phyloP scores from a whole-genome alignment of 2,113 vertebrate genomes.

The Datnioides undecimradiatus region DNA sequence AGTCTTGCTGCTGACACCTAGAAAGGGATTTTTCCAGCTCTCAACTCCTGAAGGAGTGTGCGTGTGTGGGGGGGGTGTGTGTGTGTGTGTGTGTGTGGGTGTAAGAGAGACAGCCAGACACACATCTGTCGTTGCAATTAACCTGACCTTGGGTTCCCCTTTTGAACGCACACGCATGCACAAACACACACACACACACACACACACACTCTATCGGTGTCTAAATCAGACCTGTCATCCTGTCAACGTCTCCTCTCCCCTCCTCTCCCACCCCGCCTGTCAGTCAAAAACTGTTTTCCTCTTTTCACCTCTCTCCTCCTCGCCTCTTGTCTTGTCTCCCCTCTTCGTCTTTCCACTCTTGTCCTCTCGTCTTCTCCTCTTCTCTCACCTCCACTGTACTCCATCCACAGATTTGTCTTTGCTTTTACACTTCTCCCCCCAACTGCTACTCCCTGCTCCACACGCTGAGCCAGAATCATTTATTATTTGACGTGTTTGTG shows the following conservation, averaged over 20 bases:
- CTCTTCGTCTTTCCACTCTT: constrained; percentile 37
- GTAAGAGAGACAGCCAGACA: constrained; percentile 51
- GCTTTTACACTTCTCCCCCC: neutral
- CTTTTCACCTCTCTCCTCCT: constrained; percentile 60
- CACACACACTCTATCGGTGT: constrained; percentile 67
- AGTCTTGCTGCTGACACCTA: constrained; percentile 37
- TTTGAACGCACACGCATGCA: constrained; percentile 54
- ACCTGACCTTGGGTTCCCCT: constrained; percentile 81
- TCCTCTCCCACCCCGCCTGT: constrained; percentile 68
- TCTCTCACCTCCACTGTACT: constrained; percentile 1
- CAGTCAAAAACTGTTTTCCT: constrained; percentile 77
- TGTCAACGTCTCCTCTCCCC: constrained; percentile 72
- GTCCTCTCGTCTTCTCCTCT: constrained; percentile 25
- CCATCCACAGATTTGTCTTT: constrained; percentile 1
- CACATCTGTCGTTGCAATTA: constrained; percentile 78
- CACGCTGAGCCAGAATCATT: neutral
- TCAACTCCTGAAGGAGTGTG: constrained; percentile 34
- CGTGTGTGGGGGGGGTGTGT: constrained; percentile 29
- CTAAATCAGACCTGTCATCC: constrained; percentile 82
- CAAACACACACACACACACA: constrained; percentile 36
- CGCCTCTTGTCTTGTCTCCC: constrained; percentile 53
- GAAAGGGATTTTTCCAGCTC: constrained; percentile 6
- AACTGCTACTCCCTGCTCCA: neutral
- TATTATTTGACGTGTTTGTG: constrained; percentile 8
- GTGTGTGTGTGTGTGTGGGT: constrained; percentile 15